Evolutionary conservation across 2,888 invertebrate species (phyloP).

Genomic region (Pristionchus entomophagus): DNA sequence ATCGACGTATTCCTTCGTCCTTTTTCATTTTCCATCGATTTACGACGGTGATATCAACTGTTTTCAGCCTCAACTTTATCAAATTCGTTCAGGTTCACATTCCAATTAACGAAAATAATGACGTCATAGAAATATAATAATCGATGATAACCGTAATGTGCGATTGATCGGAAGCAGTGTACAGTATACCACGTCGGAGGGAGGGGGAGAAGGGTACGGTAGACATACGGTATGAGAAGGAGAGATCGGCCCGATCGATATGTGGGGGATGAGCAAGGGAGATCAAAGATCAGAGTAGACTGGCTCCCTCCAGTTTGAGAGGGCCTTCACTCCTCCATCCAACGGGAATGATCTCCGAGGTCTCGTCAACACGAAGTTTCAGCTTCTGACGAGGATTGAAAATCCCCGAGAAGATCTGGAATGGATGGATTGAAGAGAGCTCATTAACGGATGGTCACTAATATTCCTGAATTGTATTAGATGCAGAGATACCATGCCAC

Average conservation of each 20-base stretch:
- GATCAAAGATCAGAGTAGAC: constrained; percentile 29
- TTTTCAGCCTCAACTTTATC: neutral
- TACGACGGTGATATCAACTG: neutral
- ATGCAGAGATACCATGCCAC: too few species aligned
- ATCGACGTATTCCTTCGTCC: neutral
- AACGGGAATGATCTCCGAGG: neutral
- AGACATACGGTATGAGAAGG: neutral
- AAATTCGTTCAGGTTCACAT: neutral
- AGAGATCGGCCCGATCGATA: neutral
- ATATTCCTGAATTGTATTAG: too few species aligned
- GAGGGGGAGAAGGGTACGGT: neutral
- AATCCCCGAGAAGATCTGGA: constrained; percentile 29
- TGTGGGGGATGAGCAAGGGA: neutral
- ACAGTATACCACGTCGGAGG: constrained; percentile 13
- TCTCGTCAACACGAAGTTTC: constrained; percentile 29
- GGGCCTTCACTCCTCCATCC: constrained; percentile 7
- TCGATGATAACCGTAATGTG: constrained; percentile 11
- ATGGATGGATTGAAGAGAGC: neutral
- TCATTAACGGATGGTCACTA: neutral
- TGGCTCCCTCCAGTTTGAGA: neutral
- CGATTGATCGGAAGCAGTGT: neutral
- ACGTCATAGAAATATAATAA: neutral
- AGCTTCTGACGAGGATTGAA: constrained; percentile 20
- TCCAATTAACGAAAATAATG: neutral
- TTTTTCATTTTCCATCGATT: neutral